Evolutionary conservation across 2,888 invertebrate genomes (phyloP).

Genomic region (Machimus atricapillus): DNA sequence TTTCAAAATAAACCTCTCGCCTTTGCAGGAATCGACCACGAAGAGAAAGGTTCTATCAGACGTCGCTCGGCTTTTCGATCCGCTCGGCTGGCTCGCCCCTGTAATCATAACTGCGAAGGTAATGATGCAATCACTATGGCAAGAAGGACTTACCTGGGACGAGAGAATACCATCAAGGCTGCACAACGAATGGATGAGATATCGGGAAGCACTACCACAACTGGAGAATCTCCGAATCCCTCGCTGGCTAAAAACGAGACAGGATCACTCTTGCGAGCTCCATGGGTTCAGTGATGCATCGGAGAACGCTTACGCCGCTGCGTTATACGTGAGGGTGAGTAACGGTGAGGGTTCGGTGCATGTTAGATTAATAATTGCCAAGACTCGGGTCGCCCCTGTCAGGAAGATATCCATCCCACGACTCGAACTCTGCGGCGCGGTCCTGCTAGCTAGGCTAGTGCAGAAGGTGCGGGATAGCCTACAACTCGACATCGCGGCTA

Average conservation of each 20-base stretch:
- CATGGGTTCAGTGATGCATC: no score
- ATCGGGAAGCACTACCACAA: not conserved
- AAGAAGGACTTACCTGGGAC: not conserved
- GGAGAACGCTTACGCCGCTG: no score
- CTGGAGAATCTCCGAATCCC: not conserved
- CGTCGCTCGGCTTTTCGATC: not conserved
- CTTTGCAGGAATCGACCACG: not conserved
- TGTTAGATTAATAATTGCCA: not conserved
- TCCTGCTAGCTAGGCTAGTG: no score
- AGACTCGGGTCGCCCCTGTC: not conserved
- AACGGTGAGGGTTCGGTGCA: not conserved
- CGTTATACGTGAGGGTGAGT: no score
- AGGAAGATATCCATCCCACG: not conserved
- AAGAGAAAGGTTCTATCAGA: not conserved
- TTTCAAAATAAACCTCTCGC: not conserved
- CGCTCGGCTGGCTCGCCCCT: not conserved
- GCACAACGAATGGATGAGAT: not conserved
- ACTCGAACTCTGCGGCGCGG: not conserved
- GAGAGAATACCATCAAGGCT: not conserved
- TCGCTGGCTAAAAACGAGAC: no score
- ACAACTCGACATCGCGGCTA: no score
- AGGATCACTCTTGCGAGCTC: no score
- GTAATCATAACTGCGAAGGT: not conserved
- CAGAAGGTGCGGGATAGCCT: no score
- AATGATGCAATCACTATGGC: no score